Percentiles rank a stretch among this genome's conserved stretches.
Conservation (phyloP, 2,113 vertebrate genomes). For the Nicator chloris region DNA sequence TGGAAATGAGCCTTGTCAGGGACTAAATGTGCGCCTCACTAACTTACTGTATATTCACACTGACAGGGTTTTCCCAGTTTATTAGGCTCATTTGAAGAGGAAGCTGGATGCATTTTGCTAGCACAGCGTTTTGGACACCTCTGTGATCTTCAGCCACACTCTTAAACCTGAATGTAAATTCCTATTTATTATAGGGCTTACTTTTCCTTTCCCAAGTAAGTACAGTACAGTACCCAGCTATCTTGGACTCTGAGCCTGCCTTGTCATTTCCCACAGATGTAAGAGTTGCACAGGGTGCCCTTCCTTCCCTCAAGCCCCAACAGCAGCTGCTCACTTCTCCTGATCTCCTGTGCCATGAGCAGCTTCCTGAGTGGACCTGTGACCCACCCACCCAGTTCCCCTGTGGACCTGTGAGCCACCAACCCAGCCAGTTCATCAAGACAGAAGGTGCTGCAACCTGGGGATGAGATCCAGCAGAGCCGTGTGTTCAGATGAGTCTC, state of each 20-base stretch:
- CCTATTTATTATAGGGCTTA: neutral
- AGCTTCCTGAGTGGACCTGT: neutral
- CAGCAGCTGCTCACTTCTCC: neutral
- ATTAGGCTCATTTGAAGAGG: slow-evolving; percentile 22
- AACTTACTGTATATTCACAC: neutral
- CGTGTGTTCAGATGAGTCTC: neutral
- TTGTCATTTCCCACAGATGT: neutral
- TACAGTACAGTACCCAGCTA: neutral
- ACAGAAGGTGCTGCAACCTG: neutral
- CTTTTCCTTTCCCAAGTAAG: neutral
- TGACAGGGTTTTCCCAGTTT: slow-evolving; percentile 40
- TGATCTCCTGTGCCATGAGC: neutral
- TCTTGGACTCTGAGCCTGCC: neutral
- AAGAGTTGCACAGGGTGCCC: neutral
- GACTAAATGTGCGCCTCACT: neutral
- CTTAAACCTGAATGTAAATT: neutral
- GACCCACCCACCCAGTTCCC: neutral
- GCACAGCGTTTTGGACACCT: neutral
- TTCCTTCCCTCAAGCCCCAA: neutral
- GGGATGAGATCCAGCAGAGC: neutral
- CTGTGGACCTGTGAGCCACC: neutral
- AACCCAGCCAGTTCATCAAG: neutral
- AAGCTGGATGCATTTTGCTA: slow-evolving; percentile 18
- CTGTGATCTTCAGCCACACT: neutral
- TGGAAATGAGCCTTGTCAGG: neutral